Evolutionary conservation across 2,113 vertebrate genomes (phyloP).

Genomic region (Cnemophilus loriae): DNA sequence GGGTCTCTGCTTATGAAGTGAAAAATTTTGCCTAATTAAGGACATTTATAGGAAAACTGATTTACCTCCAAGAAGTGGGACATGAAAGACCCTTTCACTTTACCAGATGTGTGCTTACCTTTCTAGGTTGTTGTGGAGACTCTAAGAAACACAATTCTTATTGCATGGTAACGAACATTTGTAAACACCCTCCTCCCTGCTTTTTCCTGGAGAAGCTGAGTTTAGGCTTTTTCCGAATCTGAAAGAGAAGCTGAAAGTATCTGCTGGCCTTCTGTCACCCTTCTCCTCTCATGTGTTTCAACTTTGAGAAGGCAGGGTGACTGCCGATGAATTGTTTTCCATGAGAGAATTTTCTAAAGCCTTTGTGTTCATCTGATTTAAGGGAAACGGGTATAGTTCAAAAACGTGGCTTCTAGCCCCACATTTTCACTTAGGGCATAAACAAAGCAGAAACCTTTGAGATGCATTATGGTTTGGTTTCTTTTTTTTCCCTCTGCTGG

Average conservation of each 20-base stretch:
- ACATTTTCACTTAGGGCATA: neutral
- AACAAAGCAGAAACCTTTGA: neutral
- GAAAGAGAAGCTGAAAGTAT: neutral
- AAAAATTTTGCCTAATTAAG: neutral
- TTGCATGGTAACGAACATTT: neutral
- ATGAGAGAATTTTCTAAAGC: neutral
- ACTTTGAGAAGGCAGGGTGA: neutral
- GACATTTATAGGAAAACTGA: neutral
- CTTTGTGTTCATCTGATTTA: neutral
- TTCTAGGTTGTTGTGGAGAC: neutral
- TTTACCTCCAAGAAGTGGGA: neutral
- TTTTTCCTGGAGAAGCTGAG: neutral
- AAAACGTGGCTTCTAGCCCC: neutral
- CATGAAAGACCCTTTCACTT: neutral
- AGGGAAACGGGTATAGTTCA: neutral
- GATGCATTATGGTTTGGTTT: neutral
- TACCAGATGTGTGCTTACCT: neutral
- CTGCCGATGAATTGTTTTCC: neutral
- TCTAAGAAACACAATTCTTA: neutral
- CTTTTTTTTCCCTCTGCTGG: neutral
- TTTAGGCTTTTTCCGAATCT: neutral
- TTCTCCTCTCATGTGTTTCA: neutral
- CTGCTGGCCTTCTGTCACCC: neutral
- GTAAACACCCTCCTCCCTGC: rapidly evolving
- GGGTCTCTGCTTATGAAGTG: neutral